Evolutionary conservation across 2,797 vertebrate genomes (phyloP), one percentile per base, ranked within the genome.

Genomic region (Argyrosomus regius): DNA sequence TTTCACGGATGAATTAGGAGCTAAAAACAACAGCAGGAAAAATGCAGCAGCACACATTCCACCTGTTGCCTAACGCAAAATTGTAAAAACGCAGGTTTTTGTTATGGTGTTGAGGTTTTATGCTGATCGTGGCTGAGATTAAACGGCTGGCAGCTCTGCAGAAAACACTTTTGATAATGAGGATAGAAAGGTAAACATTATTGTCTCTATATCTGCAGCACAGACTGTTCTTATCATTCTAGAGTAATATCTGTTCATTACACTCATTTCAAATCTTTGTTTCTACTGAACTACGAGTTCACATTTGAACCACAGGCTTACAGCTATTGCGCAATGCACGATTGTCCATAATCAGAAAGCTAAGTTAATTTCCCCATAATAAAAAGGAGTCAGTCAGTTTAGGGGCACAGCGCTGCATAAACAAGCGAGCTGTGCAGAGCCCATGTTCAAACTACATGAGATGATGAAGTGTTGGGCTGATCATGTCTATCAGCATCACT

Each of bases 1-100:
- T 95, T 95, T 94, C 91, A 95, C 76, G 94, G 91, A 91, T 94
- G 92, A 95, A 94, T 92, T 94, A 92, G 84, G 83, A 90, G 79
- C 87, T 91, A 88, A 89, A 90, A 93, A 93, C 91, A 94, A 95
- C 91, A 94, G 88, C 87, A 75, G 87, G 65, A 81, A 84, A 90
- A 90, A 89, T 77, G 54, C 85, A 86, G 82, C 88, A 35, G 83
- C 83, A 87, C 85, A 83, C 84, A 88, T 92, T 94, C 89, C 92
- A 95, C 92, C 92, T 94, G 93, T 85, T 91, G 61, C 87, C 77
- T 85, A 86, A 90, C 64, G 80, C 65, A 59, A 49, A 74, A 39
- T 39, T 39, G 35, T 39, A 39, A 61, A 54, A 77, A 83, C 66
- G 45, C 73, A 77, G 63, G 10, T 72, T 75, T 78, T 80, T 73